A percentile compares a stretch with the other conserved stretches of the same genome.
Evolutionary conservation across 1,140 invertebrate genomes (phyloP).

Genomic region (Dendrolimus kikuchii): DNA sequence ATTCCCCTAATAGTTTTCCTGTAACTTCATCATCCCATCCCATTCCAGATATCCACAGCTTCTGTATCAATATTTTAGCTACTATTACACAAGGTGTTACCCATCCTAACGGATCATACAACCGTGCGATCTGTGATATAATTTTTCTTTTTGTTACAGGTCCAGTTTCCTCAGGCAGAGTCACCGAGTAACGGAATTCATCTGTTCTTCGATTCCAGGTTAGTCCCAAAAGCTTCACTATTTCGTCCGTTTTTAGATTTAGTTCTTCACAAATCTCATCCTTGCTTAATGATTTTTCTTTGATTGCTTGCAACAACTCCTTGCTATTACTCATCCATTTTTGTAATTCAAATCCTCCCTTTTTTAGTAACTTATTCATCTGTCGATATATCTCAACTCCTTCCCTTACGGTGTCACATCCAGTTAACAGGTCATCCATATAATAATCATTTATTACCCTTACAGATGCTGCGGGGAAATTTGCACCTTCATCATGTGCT

Average conservation of each 20-base stretch:
- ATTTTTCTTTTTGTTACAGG: background rate
- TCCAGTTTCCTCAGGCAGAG: background rate
- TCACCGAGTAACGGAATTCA: background rate
- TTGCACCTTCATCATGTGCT: constrained; percentile 18
- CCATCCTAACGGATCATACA: constrained; percentile 1
- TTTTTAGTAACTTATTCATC: constrained; percentile 7
- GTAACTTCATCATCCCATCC: background rate
- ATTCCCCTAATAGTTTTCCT: too few relatives aligned
- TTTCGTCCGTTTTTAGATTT: background rate
- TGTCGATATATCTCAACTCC: constrained; percentile 8
- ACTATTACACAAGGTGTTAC: background rate
- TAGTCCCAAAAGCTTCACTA: constrained; percentile 10
- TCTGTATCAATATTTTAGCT: constrained; percentile 3
- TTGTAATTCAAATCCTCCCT: constrained; percentile 16
- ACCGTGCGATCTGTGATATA: background rate
- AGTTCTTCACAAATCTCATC: background rate
- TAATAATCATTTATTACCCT: constrained; percentile 27
- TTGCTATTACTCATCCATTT: constrained; percentile 23
- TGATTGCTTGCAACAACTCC: constrained; percentile 5
- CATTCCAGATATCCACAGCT: constrained; percentile 1
- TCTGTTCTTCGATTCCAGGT: constrained; percentile 6
- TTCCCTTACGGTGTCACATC: constrained; percentile 18
- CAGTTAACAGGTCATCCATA: constrained; percentile 39
- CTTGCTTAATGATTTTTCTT: background rate
- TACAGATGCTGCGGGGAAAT: constrained; percentile 15